phyloP scores from a whole-genome alignment of 2,113 vertebrate genomes.

The Fregetta grallaria region DNA sequence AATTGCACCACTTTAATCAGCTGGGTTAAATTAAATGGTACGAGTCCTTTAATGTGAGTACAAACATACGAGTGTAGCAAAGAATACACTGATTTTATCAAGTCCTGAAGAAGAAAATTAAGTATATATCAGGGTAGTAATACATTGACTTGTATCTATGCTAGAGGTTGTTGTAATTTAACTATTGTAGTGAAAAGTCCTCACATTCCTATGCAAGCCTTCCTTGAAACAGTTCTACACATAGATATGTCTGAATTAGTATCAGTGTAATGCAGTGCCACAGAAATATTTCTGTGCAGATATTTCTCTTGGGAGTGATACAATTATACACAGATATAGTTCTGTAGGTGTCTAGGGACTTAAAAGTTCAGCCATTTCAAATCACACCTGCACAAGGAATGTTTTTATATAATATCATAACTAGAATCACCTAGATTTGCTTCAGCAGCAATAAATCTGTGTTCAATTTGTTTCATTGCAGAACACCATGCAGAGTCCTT shows the following conservation, averaged over 20 bases:
- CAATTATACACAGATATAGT: not conserved
- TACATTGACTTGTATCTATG: accelerated
- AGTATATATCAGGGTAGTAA: not conserved
- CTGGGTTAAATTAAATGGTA: not conserved
- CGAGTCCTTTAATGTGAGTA: not conserved
- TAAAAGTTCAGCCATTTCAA: not conserved
- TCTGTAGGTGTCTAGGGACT: not conserved
- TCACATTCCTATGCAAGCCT: not conserved
- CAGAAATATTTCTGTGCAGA: not conserved
- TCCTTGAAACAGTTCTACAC: not conserved
- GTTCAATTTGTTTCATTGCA: not conserved
- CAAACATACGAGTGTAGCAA: not conserved
- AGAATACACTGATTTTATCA: not conserved
- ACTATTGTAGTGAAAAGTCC: not conserved
- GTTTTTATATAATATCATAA: not conserved
- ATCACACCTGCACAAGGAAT: not conserved
- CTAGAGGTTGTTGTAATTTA: not conserved
- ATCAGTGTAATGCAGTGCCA: not conserved
- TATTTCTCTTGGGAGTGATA: not conserved
- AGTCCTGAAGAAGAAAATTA: not conserved
- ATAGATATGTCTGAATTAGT: not conserved
- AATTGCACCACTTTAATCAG: not conserved
- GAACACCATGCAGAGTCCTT: not conserved
- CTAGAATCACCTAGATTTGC: not conserved
- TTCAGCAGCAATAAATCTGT: not conserved